Evolutionary conservation across 2,888 invertebrate genomes (phyloP).

Genomic region (Dasypolia templi): DNA sequence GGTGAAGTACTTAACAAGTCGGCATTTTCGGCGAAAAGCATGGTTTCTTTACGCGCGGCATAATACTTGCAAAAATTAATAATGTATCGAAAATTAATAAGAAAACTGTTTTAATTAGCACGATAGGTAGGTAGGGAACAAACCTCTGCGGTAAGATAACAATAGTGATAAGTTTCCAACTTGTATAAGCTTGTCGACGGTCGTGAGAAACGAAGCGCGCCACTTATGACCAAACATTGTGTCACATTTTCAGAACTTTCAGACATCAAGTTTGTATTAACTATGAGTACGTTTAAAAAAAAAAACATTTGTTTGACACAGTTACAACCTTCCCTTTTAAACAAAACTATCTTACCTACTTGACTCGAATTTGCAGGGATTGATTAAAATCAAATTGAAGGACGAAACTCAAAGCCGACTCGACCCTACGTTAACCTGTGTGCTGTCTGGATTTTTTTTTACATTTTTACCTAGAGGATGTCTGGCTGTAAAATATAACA

Average conservation of each 20-base stretch:
- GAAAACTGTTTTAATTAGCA: slow-evolving; percentile 35
- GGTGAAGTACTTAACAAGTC: too few species aligned
- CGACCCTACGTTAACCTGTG: not conserved
- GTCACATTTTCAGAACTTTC: slow-evolving; percentile 14
- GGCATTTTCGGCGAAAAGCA: too few species aligned
- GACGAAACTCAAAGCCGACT: not conserved
- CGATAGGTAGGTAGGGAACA: not conserved
- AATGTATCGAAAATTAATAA: too few species aligned
- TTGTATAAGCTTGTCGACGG: slow-evolving; percentile 28
- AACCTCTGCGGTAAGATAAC: slow-evolving; percentile 22
- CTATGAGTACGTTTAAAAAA: slow-evolving; percentile 15
- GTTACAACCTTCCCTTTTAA: slow-evolving; percentile 5
- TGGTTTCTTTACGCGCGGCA: too few species aligned
- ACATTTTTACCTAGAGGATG: not conserved
- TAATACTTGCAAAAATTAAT: too few species aligned
- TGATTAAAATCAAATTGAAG: slow-evolving; percentile 1
- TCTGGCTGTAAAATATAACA: not conserved
- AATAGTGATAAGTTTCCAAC: slow-evolving; percentile 31
- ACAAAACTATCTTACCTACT: slow-evolving; percentile 9
- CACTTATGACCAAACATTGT: slow-evolving; percentile 11
- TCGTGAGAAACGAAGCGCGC: slow-evolving; percentile 13
- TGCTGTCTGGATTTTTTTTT: not conserved
- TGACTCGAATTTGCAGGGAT: not conserved
- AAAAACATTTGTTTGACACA: slow-evolving; percentile 7
- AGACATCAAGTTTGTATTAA: slow-evolving; percentile 9